Percentiles rank a stretch among this genome's conserved stretches.
Evolutionary conservation across 2,113 vertebrate genomes (phyloP).

Genomic region (Oxyruncus cristatus): DNA sequence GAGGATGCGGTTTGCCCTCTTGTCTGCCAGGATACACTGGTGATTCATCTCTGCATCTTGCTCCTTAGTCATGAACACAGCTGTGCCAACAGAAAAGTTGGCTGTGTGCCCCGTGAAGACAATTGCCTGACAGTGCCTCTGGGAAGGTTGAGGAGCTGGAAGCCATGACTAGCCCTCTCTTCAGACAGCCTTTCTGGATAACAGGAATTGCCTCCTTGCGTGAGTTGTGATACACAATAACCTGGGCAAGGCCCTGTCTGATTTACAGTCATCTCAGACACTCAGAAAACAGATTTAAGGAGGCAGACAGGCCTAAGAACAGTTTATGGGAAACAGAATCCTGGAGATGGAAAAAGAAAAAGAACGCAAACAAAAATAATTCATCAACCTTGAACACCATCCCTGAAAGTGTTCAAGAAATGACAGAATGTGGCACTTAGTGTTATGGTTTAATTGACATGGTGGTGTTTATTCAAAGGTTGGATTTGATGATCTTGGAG

Average conservation of each 20-base stretch:
- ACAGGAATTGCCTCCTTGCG: not conserved
- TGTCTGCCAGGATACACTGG: not conserved
- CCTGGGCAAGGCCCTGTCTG: not conserved
- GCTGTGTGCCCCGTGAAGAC: not conserved
- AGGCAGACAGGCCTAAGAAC: not conserved
- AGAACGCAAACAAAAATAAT: not conserved
- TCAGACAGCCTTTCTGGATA: not conserved
- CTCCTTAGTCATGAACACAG: not conserved
- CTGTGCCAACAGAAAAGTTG: fast-evolving
- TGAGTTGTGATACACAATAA: not conserved
- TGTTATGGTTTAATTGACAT: not conserved
- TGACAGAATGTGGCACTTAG: not conserved
- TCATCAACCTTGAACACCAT: not conserved
- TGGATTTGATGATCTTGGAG: not conserved
- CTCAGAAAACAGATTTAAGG: not conserved
- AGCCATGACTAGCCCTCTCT: not conserved
- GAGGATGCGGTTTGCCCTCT: not conserved
- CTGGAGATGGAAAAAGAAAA: not conserved
- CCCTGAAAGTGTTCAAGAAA: not conserved
- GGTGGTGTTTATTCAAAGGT: not conserved
- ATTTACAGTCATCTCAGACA: not conserved
- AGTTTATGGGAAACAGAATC: not conserved
- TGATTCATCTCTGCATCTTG: not conserved
- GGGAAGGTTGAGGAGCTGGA: not conserved
- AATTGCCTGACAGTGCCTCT: not conserved